Evolutionary conservation across 2,113 vertebrate genomes (phyloP).

Genomic region (Pelmatolapia mariae): DNA sequence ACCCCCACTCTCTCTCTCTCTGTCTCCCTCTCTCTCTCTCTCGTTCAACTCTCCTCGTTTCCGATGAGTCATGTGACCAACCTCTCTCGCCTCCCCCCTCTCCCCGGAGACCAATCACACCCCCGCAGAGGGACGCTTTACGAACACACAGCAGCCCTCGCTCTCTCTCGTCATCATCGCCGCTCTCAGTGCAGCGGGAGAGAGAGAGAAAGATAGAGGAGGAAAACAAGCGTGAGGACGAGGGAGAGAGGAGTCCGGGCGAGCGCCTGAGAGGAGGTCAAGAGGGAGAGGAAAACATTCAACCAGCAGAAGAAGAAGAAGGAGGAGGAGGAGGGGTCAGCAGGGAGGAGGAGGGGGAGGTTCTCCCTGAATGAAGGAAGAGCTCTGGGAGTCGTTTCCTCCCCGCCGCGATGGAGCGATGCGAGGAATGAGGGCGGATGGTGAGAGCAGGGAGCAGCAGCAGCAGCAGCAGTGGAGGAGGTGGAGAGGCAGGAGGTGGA

Average conservation of each 20-base stretch:
- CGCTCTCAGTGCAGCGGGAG: neutral
- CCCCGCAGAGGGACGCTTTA: constrained; percentile 33
- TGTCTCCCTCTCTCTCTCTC: neutral
- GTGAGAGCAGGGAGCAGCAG: constrained; percentile 77
- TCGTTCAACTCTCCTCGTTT: constrained; percentile 14
- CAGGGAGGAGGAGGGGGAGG: constrained; percentile 5
- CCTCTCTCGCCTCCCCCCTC: neutral
- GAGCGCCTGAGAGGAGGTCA: constrained; percentile 31
- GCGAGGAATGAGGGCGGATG: constrained; percentile 81
- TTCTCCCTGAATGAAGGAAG: constrained; percentile 70
- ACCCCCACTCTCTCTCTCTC: neutral
- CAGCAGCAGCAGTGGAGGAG: constrained; percentile 30
- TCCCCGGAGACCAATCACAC: constrained; percentile 38
- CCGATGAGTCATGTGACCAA: constrained; percentile 54
- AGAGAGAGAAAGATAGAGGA: neutral
- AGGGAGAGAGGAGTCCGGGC: constrained; percentile 12
- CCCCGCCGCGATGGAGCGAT: constrained; percentile 64
- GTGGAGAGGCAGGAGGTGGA: constrained; percentile 22
- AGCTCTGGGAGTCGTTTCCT: constrained; percentile 57
- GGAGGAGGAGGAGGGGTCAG: neutral
- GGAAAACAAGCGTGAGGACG: constrained; percentile 1
- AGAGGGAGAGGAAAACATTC: constrained; percentile 10
- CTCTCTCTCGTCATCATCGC: neutral
- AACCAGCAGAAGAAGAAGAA: neutral
- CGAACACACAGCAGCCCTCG: neutral